Conservation (phyloP, 2,113 vertebrate species). For the Hystrix cristata region DNA sequence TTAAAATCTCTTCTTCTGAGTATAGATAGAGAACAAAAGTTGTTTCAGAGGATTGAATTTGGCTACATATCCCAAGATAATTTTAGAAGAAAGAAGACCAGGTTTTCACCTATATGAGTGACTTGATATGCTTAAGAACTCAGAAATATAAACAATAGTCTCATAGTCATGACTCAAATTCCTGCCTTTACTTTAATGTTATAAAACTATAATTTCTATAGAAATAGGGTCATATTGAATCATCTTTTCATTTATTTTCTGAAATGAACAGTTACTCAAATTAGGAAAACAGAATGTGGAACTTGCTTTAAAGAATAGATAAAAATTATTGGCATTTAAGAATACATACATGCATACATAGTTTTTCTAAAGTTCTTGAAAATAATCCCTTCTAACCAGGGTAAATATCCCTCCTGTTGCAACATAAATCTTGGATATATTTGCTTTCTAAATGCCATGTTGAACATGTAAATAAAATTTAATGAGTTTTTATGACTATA, state of each 20-base stretch:
- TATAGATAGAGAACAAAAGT: not conserved
- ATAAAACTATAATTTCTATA: not conserved
- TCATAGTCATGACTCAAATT: not conserved
- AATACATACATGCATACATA: not conserved
- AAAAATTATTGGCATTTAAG: conserved; percentile 21
- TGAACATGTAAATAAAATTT: conserved; percentile 15
- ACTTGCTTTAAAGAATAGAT: not conserved
- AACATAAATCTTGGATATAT: conserved; percentile 28
- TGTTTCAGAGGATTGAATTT: not conserved
- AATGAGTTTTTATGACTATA: conserved; percentile 7
- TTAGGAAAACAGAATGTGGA: conserved; percentile 10
- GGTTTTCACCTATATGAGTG: not conserved
- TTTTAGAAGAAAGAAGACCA: not conserved
- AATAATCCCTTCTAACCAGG: not conserved
- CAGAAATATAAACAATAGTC: not conserved
- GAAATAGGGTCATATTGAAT: conserved; percentile 3
- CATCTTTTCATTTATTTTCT: conserved; percentile 37
- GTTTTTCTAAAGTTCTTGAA: conserved; percentile 30
- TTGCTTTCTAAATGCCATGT: conserved; percentile 53
- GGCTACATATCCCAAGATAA: not conserved
- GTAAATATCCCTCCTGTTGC: not conserved
- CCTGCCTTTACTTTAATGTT: not conserved
- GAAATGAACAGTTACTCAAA: not conserved
- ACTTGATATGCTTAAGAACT: not conserved
- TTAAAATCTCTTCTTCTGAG: not conserved